phyloP scores from a whole-genome alignment of 1,140 invertebrate species.

The Xylocopa sonorina region DNA sequence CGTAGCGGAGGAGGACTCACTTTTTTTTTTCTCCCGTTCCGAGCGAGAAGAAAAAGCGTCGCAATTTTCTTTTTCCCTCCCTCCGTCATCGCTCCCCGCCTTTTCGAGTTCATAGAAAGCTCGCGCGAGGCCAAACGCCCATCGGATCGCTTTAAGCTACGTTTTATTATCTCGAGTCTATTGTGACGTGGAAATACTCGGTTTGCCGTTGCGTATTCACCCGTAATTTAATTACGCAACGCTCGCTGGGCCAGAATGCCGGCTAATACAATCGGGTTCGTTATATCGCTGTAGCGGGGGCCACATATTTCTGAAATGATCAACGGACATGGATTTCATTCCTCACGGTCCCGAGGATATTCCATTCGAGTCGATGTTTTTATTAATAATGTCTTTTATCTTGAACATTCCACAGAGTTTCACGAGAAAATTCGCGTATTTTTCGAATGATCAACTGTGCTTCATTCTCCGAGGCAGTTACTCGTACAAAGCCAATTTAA shows the following conservation, averaged over 20 bases:
- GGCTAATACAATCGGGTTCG: neutral
- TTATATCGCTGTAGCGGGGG: neutral
- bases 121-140: neutral
- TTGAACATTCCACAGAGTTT: too few species aligned
- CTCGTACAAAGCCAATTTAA: too few species aligned
- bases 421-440: too few species aligned
- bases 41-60: slow-evolving; percentile 38
- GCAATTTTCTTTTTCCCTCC: slow-evolving; percentile 24
- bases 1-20: neutral
- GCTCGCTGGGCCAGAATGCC: neutral
- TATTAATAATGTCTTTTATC: neutral
- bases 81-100: neutral
- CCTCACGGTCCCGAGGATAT: neutral
- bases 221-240: slow-evolving; percentile 23
- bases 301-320: neutral
- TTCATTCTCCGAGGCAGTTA: too few species aligned
- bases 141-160: slow-evolving; percentile 24
- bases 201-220: slow-evolving; percentile 6
- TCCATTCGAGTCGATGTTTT: neutral
- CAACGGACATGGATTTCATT: neutral
- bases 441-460: too few species aligned
- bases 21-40: slow-evolving; percentile 3
- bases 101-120: slow-evolving; percentile 36
- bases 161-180: slow-evolving; percentile 30
- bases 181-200: slow-evolving; percentile 22